A percentile compares a stretch with the other conserved stretches of the same genome.
phyloP scores from a whole-genome alignment of 2,797 vertebrate species.

The Aeoliscus strigatus region DNA sequence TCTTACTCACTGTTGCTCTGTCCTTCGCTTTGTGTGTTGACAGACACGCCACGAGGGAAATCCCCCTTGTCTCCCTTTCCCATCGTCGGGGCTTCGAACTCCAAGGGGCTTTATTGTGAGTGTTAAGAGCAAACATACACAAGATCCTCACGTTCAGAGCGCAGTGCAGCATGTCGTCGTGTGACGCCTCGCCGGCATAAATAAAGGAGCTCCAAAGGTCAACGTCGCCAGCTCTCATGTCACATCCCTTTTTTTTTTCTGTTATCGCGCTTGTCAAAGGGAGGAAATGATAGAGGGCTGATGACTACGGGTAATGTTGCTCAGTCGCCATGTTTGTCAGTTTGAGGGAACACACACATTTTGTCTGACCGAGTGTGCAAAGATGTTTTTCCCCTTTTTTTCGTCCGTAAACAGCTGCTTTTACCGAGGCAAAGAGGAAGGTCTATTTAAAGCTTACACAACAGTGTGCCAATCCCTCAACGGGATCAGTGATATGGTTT shows the following conservation, averaged over 20 bases:
- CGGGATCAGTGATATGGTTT: too few species aligned
- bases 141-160: slow-evolving; percentile 24
- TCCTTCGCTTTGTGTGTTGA: slow-evolving; percentile 72
- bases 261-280: slow-evolving; percentile 46
- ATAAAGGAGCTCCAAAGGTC: slow-evolving; percentile 53
- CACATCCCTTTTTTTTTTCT: slow-evolving; percentile 26
- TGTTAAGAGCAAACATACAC: slow-evolving; percentile 17
- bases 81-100: slow-evolving; percentile 27
- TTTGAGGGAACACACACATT: slow-evolving; percentile 70
- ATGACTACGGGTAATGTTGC: slow-evolving; percentile 70
- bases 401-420: too few species aligned
- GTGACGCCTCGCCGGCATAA: slow-evolving; percentile 23
- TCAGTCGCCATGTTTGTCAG: slow-evolving; percentile 58
- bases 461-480: too few species aligned
- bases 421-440: too few species aligned
- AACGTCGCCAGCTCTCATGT: slow-evolving; percentile 44
- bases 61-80: slow-evolving; percentile 30
- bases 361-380: too few species aligned
- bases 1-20: slow-evolving; percentile 74
- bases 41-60: slow-evolving; percentile 62
- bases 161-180: slow-evolving; percentile 19
- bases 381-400: too few species aligned
- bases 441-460: too few species aligned
- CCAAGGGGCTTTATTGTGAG: slow-evolving; percentile 19
- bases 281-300: slow-evolving; percentile 69